Base-by-base conservation (phyloP, 2,797 vertebrate species). In the Leptoclinus maculatus region DNA sequence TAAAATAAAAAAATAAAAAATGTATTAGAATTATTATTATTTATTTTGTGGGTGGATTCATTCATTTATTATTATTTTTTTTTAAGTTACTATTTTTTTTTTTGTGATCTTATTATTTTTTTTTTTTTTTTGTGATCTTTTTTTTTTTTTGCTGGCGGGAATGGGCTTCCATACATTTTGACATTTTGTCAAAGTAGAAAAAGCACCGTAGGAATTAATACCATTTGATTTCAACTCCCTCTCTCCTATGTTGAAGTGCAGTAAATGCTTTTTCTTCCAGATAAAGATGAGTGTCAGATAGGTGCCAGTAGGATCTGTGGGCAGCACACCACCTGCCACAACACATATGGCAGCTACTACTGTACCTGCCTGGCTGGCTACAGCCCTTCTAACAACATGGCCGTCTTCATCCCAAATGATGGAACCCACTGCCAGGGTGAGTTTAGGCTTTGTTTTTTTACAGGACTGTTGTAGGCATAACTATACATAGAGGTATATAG, bases 321-420 rank as follows among this genome's bases (percentile, higher is more conserved):
- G 29, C 92, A 93, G 32, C 95, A 97, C 82, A 96, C 97, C 0
- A 82, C 85, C 51, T 99, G 98, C 78, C 96, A 97, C 85, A 99
- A 99, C 89, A 99, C 97, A 0, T 91, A 93, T 0, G 98, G 98
- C 80, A 98, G 97, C 84, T 99, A 96, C 94, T 97, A 95, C 69
- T 99, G 98, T 2, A 93, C 96, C 79, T 99, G 98, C 75, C 87
- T 96, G 7, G 36, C 88, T 34, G 98, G 98, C 39, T 99, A 96
- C 90, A 95, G 83, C 57, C 96, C 98, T 3, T 97, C 97, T 7
- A 99, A 97, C 93, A 96, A 94, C 91, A 95, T 96, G 91, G 71
- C 56, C 43, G 86, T 87, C 0, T 99, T 99, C 93, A 99, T 97
- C 90, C 97, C 98, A 43, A 99, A 99, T 3, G 98, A 99, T 51